Evolutionary conservation across 2,888 invertebrate species (phyloP), one percentile per base, ranked within the genome.

Genomic region (Julus scandinavius): DNA sequence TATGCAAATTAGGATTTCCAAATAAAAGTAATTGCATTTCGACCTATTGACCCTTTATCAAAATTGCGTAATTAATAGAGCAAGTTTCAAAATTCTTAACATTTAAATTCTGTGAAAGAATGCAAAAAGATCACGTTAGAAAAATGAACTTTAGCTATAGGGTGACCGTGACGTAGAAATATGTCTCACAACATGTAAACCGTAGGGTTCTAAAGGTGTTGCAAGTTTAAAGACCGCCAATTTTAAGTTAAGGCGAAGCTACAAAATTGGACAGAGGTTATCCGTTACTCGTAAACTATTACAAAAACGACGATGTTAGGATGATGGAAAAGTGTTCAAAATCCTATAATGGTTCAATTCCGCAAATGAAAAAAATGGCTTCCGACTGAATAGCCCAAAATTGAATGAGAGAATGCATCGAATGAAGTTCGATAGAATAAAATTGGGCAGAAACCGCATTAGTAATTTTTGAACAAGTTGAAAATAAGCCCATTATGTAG

Each of bases 371-470:
- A 80, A 80, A 45, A 29, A 9, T 38, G 80, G 80, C 80, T 29
- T 80, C 13, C 2, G 38, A 9, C 29, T 80, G 80, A 80, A 80
- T 80, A 80, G 80, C 7, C 38, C 38, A n/a, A 80, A 80, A 80
- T 80, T 80, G 80, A 80, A 80, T 80, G 38, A 29, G 80, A 11
- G 29, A 80, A 29, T 38, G 80, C 0, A 38, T 38, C 38, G 38
- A 80, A 80, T 80, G 80, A 29, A 80, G 29, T 38, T 80, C 72
- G 7, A 38, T 6, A 38, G 80, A 80, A 80, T 38, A 13, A 7
- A 80, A 80, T 80, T 80, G 80, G 38, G n/a, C 63, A n/a, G 63
- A 63, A 63, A 63, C n/a, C n/a, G 63, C 63, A 63, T 63, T 63
- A 63, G 38, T 38, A 80, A 80, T 80, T 80, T 38, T 80, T 80